A percentile compares a stretch with the other conserved stretches of the same genome.
Evolutionary conservation across 2,113 vertebrate genomes (phyloP).

Genomic region (Charina bottae): DNA sequence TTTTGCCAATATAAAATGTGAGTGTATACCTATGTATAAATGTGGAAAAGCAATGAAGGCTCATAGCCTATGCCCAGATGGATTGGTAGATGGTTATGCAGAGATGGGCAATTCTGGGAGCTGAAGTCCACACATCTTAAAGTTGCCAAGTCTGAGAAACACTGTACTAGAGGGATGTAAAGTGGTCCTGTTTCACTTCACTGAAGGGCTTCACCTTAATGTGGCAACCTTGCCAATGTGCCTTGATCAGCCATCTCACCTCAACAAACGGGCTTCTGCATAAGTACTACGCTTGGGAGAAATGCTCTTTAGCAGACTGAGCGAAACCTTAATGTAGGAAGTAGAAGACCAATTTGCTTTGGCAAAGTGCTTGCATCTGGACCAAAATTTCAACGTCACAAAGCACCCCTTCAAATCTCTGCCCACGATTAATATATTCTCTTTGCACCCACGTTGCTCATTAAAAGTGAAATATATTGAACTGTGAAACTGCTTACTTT

Average conservation of each 20-base stretch:
- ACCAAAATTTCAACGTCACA: not conserved
- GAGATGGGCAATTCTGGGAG: not conserved
- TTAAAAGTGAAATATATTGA: not conserved
- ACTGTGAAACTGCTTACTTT: not conserved
- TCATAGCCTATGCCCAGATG: not conserved
- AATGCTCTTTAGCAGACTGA: not conserved
- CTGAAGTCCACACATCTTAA: no score
- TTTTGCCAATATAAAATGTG: not conserved
- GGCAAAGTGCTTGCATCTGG: not conserved
- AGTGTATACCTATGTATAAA: not conserved
- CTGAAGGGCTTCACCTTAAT: not conserved
- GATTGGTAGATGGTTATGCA: not conserved
- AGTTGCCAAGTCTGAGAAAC: not conserved
- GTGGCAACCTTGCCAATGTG: not conserved
- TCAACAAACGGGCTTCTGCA: not conserved
- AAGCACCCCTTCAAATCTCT: not conserved
- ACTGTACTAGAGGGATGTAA: not conserved
- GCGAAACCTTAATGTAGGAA: not conserved
- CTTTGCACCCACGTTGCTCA: not conserved
- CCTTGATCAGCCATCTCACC: not conserved
- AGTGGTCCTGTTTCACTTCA: not conserved
- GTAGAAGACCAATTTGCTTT: not conserved
- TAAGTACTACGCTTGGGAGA: not conserved
- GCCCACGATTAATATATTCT: not conserved
- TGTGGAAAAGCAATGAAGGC: not conserved